Evolutionary conservation across 2,888 invertebrate genomes (phyloP).

Genomic region (Achlya flavicornis): DNA sequence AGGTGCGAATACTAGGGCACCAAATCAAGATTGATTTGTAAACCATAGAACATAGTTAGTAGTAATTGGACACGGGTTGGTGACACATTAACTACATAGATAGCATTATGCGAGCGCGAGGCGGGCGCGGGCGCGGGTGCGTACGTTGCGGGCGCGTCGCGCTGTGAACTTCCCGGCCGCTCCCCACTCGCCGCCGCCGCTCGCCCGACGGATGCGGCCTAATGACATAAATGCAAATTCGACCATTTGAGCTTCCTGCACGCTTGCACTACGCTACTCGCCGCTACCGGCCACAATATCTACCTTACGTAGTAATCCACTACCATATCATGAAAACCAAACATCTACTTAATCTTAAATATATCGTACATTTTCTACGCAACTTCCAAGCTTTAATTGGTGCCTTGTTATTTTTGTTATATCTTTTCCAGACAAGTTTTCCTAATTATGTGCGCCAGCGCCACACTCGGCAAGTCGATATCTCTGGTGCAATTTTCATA

Average conservation of each 20-base stretch:
- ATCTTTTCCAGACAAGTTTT: constrained; percentile 50
- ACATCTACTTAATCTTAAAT: constrained; percentile 19
- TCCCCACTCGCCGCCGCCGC: constrained; percentile 10
- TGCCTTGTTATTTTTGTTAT: constrained; percentile 55
- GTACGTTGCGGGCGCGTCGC: constrained; percentile 8
- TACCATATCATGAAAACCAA: constrained; percentile 37
- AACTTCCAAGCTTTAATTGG: constrained; percentile 54
- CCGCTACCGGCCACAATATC: constrained; percentile 19
- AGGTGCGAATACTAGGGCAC: not conserved
- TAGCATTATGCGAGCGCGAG: constrained; percentile 7
- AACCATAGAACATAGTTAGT: not conserved
- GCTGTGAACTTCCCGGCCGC: constrained; percentile 19
- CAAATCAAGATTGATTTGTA: not conserved
- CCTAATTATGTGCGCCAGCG: constrained; percentile 58
- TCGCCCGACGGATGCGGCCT: constrained; percentile 62
- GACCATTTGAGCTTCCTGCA: constrained; percentile 73
- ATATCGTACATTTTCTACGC: constrained; percentile 44
- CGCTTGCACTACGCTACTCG: constrained; percentile 34
- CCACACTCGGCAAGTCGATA: constrained; percentile 16
- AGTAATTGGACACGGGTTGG: constrained; percentile 6
- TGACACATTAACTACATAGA: constrained; percentile 1
- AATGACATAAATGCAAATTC: constrained; percentile 80
- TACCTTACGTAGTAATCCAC: constrained; percentile 11
- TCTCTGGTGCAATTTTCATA: constrained; percentile 46
- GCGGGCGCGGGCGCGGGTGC: constrained; percentile 14